Percentiles rank a stretch among this genome's conserved stretches.
Evolutionary conservation across 2,888 invertebrate genomes (phyloP).

Genomic region (Chloromyia formosa): DNA sequence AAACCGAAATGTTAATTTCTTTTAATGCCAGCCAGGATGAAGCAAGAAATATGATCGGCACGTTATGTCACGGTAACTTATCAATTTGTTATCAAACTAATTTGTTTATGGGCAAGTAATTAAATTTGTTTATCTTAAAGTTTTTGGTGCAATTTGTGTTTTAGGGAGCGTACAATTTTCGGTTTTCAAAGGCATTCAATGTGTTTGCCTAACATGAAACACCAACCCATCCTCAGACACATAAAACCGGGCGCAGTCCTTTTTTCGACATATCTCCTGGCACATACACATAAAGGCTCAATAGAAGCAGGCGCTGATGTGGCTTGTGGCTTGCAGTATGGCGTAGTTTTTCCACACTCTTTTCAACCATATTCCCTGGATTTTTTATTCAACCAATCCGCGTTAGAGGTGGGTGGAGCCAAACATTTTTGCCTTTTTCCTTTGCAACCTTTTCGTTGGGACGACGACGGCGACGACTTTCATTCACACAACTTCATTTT

Average conservation of each 20-base stretch:
- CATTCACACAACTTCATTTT: conserved; percentile 40
- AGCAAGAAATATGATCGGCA: conserved; percentile 44
- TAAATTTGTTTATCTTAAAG: conserved; percentile 51
- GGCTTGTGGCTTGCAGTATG: neutral
- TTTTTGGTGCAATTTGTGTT: conserved; percentile 44
- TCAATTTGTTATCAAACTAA: conserved; percentile 51
- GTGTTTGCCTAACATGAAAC: conserved; percentile 23
- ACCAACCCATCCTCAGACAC: neutral
- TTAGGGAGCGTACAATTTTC: conserved; percentile 35
- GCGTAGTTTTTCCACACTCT: conserved; percentile 41
- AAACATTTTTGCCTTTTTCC: conserved; percentile 45
- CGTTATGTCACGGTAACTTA: conserved; percentile 32
- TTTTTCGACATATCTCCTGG: neutral
- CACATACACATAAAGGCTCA: conserved; percentile 3
- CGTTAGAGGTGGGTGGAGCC: conserved; percentile 49
- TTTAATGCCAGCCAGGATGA: conserved; percentile 11
- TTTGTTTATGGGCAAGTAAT: conserved; percentile 50
- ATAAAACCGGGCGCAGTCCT: neutral
- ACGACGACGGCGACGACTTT: conserved; percentile 4
- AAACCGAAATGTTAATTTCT: conserved; percentile 39
- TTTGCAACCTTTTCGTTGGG: conserved; percentile 12
- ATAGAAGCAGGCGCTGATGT: conserved; percentile 16
- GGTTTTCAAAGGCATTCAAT: conserved; percentile 24
- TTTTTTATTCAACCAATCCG: conserved; percentile 50
- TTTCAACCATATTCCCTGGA: conserved; percentile 38